Percentiles rank a stretch among this genome's conserved stretches.
These are phyloP conservation scores for Spea bombifrons DNA, from an alignment of 2,113 vertebrate species.

Conservation along the genomic window DNA sequence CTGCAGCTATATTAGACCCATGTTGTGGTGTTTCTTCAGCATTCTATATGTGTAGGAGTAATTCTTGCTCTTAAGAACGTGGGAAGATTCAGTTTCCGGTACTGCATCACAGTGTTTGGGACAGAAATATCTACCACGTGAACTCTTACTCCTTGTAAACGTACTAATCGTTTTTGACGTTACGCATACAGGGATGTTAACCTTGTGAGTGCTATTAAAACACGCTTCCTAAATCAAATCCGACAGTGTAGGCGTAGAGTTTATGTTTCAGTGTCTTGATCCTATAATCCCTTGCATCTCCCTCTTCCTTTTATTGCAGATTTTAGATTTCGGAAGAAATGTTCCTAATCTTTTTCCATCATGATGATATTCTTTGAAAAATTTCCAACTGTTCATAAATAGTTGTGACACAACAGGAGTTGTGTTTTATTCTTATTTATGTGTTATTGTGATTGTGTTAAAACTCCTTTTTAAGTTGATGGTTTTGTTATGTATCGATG, in stretches of 20 bases:
- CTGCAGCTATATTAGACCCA: background rate
- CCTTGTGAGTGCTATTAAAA: no score
- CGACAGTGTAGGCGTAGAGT: background rate
- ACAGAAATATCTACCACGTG: background rate
- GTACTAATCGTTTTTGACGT: background rate
- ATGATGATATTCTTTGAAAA: slow-evolving; percentile 12
- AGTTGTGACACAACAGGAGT: slow-evolving; percentile 11
- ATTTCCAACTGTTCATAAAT: slow-evolving; percentile 8
- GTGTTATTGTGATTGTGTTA: no score
- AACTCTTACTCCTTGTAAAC: background rate
- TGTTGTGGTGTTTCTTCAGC: background rate
- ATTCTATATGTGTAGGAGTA: slow-evolving; percentile 13
- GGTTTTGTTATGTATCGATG: no score
- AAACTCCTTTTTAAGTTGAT: no score
- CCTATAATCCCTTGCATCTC: background rate
- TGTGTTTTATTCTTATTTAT: no score
- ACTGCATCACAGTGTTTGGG: background rate
- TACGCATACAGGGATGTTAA: no score
- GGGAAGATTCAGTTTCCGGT: background rate
- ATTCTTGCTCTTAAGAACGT: background rate
- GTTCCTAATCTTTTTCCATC: slow-evolving; percentile 15
- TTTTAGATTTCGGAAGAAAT: slow-evolving; percentile 35
- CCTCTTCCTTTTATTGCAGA: background rate
- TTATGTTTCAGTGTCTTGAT: background rate
- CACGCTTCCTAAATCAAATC: no score